phyloP scores from a whole-genome alignment of 92 coral and sea anemone species.

The Nematostella vectensis region DNA sequence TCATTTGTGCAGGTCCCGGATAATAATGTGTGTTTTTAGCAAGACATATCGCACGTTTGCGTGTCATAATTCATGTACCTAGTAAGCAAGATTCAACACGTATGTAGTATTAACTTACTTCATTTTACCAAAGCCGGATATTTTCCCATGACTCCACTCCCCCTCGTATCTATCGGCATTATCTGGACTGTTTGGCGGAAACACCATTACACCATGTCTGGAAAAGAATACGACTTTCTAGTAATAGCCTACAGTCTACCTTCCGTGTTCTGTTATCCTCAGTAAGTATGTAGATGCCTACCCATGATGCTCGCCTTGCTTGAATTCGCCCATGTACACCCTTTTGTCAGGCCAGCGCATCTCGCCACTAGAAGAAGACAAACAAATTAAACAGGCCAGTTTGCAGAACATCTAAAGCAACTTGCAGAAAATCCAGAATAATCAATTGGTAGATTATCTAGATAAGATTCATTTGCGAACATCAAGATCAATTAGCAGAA shows the following conservation, averaged over 20 bases:
- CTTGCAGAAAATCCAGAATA: too few relatives aligned
- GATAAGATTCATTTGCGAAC: too few relatives aligned
- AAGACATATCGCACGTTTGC: too few relatives aligned
- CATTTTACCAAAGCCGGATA: conserved; percentile 87
- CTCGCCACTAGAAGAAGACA: conserved; percentile 68
- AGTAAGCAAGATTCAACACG: too few relatives aligned
- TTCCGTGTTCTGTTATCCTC: neutral
- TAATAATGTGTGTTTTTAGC: too few relatives aligned
- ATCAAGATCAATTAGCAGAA: too few relatives aligned
- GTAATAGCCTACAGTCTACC: neutral
- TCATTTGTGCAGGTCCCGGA: too few relatives aligned
- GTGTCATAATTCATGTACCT: conserved; percentile 72
- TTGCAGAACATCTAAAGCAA: too few relatives aligned
- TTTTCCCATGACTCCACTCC: conserved; percentile 82
- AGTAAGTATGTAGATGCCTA: conserved; percentile 16
- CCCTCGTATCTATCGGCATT: conserved; percentile 79
- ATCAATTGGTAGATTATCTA: too few relatives aligned
- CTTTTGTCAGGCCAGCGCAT: conserved; percentile 82
- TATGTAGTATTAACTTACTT: conserved; percentile 35
- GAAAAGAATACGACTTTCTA: conserved; percentile 6
- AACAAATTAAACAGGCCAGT: too few relatives aligned
- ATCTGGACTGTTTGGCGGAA: conserved; percentile 46
- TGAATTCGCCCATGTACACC: conserved; percentile 85
- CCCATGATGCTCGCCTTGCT: conserved; percentile 82
- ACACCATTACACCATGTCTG: conserved; percentile 83